Evolutionary conservation across 1,140 invertebrate genomes (phyloP), one percentile per base, ranked within the genome.

Genomic region (Chironomus tepperi): DNA sequence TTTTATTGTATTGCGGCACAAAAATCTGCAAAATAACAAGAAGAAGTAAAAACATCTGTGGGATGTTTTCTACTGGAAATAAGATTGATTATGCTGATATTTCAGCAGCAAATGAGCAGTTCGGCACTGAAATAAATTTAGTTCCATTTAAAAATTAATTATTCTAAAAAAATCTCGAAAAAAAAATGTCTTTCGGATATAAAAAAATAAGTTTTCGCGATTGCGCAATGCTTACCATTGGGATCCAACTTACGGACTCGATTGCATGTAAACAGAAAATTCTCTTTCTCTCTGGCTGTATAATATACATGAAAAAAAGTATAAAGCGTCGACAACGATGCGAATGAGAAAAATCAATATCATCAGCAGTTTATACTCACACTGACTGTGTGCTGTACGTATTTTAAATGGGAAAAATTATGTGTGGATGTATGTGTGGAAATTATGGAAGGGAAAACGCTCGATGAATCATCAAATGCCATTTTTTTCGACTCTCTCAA

Each of bases 111-210:
- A 34, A 34, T 34, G 24, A 34, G 5, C 24, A 34, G 24, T 5
- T 34, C 24, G 5, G 5, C 24, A 34, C 1, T 34, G 5, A 34
- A 34, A 34, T 2, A 34, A 34, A 34, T 2, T 34, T 34, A 34
- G 24, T 34, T 34, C 24, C 24, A 34, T 34, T 34, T 2, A 34
- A 34, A 34, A 34, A 34, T 34, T 34, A 34, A 34, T 34, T 34
- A 34, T 34, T 34, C 47, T 15, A 15, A 47, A 57, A 57, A n/a
- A 57, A 57, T n/a, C 47, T 70, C 19, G 65, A 16, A 70, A 34
- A 34, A 34, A 70, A 70, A 70, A 70, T 70, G 65, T 70, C 65
- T 70, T 70, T 70, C 65, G 65, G 65, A 70, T 70, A 18, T 70
- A 70, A 70, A 18, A 70, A 70, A 18, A 19, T 16, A 67, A 18